These are phyloP conservation scores for Naso thynnoides DNA, from an alignment of 2,797 vertebrate genomes.

Conservation along the genomic window DNA sequence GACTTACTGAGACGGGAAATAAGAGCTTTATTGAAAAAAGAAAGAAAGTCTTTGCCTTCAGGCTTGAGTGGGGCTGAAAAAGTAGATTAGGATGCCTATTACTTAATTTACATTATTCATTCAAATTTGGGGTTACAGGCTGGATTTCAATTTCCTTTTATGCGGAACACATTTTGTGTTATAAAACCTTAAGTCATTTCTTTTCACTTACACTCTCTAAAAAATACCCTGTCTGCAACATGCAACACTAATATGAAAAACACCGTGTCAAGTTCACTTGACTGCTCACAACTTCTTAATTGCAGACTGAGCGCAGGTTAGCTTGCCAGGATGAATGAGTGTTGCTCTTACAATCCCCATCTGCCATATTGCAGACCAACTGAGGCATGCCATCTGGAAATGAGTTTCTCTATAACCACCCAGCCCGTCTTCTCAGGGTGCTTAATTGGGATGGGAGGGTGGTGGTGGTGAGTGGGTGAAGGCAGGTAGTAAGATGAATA, in stretches of 20 bases:
- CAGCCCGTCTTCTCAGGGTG: slow-evolving; percentile 48
- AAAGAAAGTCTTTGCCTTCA: slow-evolving; percentile 60
- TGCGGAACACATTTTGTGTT: slow-evolving; percentile 52
- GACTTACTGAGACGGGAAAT: slow-evolving; percentile 48
- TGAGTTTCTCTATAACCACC: slow-evolving; percentile 58
- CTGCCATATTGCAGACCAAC: slow-evolving; percentile 53
- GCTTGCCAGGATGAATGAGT: slow-evolving; percentile 55
- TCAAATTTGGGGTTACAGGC: slow-evolving; percentile 50
- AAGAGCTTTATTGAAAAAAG: slow-evolving; percentile 51
- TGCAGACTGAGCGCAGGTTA: slow-evolving; percentile 52
- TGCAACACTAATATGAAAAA: slow-evolving; percentile 45
- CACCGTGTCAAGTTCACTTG: slow-evolving; percentile 50
- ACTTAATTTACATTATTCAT: slow-evolving; percentile 70
- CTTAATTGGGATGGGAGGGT: slow-evolving; percentile 47
- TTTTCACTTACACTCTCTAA: slow-evolving; percentile 22
- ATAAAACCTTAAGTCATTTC: slow-evolving; percentile 49
- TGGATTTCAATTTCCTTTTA: slow-evolving; percentile 62
- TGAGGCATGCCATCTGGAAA: slow-evolving; percentile 65
- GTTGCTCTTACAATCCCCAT: slow-evolving; percentile 57
- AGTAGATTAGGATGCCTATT: slow-evolving; percentile 66
- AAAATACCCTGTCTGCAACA: slow-evolving; percentile 26
- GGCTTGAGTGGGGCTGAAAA: slow-evolving; percentile 66
- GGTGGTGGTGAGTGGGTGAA: slow-evolving; percentile 24
- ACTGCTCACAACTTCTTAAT: slow-evolving; percentile 61
- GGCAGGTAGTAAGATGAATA: slow-evolving; percentile 34